A percentile compares a stretch with the other conserved stretches of the same genome.
Conservation (phyloP, 2,888 invertebrate species). For the Brachyptera risi region DNA sequence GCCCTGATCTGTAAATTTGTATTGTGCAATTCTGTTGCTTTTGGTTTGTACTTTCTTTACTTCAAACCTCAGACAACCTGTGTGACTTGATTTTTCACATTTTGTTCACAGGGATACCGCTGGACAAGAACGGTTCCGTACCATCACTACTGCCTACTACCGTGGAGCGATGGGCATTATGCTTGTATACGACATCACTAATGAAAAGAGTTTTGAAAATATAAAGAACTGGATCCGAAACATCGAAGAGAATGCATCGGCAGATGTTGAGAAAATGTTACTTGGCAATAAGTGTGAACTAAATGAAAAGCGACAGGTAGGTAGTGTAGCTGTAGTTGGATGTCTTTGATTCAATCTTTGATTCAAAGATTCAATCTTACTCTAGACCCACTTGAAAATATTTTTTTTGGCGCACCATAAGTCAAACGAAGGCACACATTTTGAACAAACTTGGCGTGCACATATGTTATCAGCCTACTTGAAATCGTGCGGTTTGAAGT, state of each 20-base stretch:
- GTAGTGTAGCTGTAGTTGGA: too few relatives aligned
- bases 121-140: conserved; percentile 97
- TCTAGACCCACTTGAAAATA: neutral
- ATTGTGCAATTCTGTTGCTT: too few relatives aligned
- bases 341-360: neutral
- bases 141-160: conserved; percentile 99
- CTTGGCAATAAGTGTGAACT: conserved; percentile 99
- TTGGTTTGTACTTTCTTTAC: too few relatives aligned
- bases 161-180: conserved; percentile 99
- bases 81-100: too few relatives aligned
- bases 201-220: conserved; percentile 98
- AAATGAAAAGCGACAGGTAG: conserved; percentile 86
- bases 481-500: too few relatives aligned
- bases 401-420: neutral
- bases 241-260: conserved; percentile 98
- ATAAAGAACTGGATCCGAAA: conserved; percentile 99
- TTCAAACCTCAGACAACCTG: too few relatives aligned
- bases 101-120: conserved; percentile 99
- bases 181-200: conserved; percentile 98
- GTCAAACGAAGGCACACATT: too few relatives aligned
- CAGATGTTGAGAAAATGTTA: conserved; percentile 99
- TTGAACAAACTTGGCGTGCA: too few relatives aligned
- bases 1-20: too few relatives aligned
- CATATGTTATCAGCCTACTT: too few relatives aligned
- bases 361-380: neutral